Conservation (phyloP, 2,888 invertebrate species). For the Pheosia gnoma region DNA sequence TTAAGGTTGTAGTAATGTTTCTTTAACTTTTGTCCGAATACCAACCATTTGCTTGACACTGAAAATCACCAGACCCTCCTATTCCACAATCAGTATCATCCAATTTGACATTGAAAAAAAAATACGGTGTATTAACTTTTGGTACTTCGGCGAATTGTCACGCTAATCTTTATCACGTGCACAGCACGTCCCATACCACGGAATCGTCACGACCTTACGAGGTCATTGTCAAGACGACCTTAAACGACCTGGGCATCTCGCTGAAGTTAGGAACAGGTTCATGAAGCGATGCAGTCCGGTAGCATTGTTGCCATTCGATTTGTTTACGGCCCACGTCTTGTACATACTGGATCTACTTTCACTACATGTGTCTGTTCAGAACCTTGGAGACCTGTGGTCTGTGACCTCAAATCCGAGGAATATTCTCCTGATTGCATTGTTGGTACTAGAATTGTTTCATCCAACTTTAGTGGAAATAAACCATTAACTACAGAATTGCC, state of each 20-base stretch:
- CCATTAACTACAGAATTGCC: no score
- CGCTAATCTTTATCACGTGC: constrained; percentile 7
- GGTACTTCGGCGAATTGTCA: not conserved
- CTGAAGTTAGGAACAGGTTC: constrained; percentile 34
- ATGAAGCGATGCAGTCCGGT: constrained; percentile 4
- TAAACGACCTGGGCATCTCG: constrained; percentile 39
- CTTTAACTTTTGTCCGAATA: no score
- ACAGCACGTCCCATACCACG: constrained; percentile 20
- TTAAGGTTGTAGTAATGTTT: not conserved
- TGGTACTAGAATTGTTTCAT: not conserved
- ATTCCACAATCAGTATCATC: not conserved
- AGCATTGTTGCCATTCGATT: constrained; percentile 17
- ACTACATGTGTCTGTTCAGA: not conserved
- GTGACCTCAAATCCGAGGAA: not conserved
- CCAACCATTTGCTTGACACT: no score
- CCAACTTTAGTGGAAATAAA: no score
- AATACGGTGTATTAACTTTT: no score
- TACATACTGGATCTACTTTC: not conserved
- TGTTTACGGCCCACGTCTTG: not conserved
- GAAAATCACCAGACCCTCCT: no score
- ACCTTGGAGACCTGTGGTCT: not conserved
- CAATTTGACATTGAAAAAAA: not conserved
- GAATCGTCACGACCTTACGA: constrained; percentile 33
- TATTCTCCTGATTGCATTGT: not conserved
- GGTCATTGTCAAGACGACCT: constrained; percentile 52